Conservation (phyloP, 2,888 invertebrate genomes). For the Parasteatoda lunata region DNA sequence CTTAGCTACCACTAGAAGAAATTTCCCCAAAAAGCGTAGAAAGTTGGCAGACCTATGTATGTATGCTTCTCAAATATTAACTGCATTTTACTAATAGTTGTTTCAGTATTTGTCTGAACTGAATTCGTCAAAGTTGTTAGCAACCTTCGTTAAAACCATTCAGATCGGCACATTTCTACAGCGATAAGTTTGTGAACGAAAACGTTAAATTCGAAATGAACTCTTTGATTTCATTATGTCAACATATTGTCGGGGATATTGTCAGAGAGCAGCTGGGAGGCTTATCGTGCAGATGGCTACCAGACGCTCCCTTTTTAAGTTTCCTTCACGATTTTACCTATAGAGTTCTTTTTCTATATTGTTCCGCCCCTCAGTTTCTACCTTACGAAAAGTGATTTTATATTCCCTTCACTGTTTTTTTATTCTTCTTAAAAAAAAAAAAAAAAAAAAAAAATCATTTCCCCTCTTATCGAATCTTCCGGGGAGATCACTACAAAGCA, state of each 20-base stretch:
- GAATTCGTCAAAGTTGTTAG: no score
- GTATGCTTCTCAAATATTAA: no score
- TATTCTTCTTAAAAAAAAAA: background rate
- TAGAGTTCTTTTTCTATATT: background rate
- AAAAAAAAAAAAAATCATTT: background rate
- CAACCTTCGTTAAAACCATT: no score
- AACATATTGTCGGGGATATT: background rate
- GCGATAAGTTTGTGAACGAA: background rate
- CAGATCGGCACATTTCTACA: no score
- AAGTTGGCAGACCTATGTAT: no score
- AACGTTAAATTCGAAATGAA: background rate
- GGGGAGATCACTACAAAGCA: no score
- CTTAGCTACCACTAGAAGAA: no score
- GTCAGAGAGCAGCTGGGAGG: background rate
- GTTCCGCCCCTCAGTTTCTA: background rate
- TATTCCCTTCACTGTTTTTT: background rate
- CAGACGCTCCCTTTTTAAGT: constrained; percentile 2
- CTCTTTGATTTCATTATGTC: background rate
- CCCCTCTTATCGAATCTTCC: background rate
- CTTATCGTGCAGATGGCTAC: background rate
- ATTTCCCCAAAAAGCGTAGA: no score
- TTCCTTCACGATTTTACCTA: background rate
- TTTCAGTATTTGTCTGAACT: no score
- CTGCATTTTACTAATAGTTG: no score
- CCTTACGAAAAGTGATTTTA: background rate